Base-by-base conservation (phyloP, 2,888 invertebrate genomes). In the Chloroclystis v-ata region DNA sequence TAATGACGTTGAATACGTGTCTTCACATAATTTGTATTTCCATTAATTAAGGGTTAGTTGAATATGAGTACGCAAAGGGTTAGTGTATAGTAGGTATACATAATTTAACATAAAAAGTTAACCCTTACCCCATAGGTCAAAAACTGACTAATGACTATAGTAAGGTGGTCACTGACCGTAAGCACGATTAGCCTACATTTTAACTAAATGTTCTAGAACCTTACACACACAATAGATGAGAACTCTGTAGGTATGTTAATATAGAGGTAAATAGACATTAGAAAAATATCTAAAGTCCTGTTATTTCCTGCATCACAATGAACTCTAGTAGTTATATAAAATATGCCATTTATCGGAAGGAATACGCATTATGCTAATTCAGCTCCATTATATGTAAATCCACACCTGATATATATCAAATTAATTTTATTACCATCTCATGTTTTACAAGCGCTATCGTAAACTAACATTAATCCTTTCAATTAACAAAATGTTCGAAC, bases 381-480 rank as follows among this genome's bases (percentile, higher is more conserved):
- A 69, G 65, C 65, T 61, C 68, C 61, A 69, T 69, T 69, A 67
- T 69, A 69, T 69, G 69, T 63, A 64, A 67, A 69, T 69, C 26
- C 45, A 28, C 42, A 25, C 43, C 45, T 44, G 54, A 59, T 54
- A 52, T 54, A 56, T 57, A 48, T 47, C 54, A 57, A 46, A 44
- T 49, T 61, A 62, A 60, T 65, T 56, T 56, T 61, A 61, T 63
- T 65, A 59, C 51, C 57, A 54, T 54, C 47, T 46, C 43, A 53
- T 64, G 60, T 56, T 54, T 53, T 52, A 55, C 50, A 48, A 29
- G 49, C 28, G 54, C 52, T 60, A 60, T 57, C 54, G 47, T 10
- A 28, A 28, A 49, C 39, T 43, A 38, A 46, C 49, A 55, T 52
- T 54, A 54, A 49, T 52, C 47, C 49, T 62, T 59, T 49, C 57